phyloP scores from a whole-genome alignment of 2,888 invertebrate genomes.

The Ganaspis brasiliensis region DNA sequence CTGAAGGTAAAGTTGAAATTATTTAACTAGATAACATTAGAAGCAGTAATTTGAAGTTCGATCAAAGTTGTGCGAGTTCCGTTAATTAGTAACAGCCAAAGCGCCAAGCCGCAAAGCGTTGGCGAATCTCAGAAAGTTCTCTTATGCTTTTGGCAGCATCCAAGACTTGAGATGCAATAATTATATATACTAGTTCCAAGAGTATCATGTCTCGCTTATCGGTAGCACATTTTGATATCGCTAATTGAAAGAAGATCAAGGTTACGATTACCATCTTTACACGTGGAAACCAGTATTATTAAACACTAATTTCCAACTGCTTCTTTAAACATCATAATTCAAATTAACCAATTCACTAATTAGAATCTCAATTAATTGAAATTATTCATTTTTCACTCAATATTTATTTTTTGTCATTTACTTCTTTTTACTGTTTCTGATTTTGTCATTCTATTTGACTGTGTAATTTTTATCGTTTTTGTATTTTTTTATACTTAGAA shows the following conservation, averaged over 20 bases:
- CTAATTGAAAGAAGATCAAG: neutral
- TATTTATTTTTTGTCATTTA: neutral
- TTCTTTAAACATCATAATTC: no score
- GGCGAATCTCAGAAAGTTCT: constrained; percentile 10
- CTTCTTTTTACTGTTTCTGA: no score
- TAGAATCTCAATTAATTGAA: no score
- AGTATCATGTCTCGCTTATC: constrained; percentile 15
- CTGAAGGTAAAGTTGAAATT: neutral
- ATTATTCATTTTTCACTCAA: neutral
- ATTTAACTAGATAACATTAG: constrained; percentile 2
- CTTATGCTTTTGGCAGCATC: neutral
- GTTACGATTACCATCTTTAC: constrained; percentile 11
- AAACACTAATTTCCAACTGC: no score
- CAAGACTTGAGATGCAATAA: constrained; percentile 7
- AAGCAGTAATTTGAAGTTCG: constrained; percentile 41
- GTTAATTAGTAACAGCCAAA: constrained; percentile 57
- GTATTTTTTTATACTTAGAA: neutral
- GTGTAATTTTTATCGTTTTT: neutral
- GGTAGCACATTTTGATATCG: constrained; percentile 12
- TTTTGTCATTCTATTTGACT: no score
- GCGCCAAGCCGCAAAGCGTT: constrained; percentile 49
- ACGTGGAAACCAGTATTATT: neutral
- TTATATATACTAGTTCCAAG: constrained; percentile 2
- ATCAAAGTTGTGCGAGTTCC: constrained; percentile 55
- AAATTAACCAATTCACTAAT: no score